Conservation (phyloP, 2,113 vertebrate genomes). For the Protobothrops flavoviridis region DNA sequence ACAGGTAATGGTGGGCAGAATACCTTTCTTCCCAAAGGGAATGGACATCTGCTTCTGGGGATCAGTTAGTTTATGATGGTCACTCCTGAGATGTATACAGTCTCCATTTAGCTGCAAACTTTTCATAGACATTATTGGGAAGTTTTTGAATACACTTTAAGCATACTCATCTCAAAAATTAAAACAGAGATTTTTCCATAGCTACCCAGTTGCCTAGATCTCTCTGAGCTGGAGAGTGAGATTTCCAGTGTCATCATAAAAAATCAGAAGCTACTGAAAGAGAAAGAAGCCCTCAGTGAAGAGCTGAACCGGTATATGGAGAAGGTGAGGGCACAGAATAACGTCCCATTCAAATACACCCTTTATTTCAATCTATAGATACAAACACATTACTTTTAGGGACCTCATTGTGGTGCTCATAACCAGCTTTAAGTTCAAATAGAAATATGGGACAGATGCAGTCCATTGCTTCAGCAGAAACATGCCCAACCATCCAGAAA, state of each 20-base stretch:
- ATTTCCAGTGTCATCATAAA: constrained; percentile 64
- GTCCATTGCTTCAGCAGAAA: background rate
- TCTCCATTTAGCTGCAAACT: background rate
- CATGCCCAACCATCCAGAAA: background rate
- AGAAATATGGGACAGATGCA: background rate
- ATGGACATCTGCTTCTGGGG: background rate
- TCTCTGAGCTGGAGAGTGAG: constrained; percentile 70
- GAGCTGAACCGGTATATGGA: constrained; percentile 74
- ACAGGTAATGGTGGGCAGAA: constrained; percentile 56
- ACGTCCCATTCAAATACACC: background rate
- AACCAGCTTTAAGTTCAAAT: background rate
- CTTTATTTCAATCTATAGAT: background rate
- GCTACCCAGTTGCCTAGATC: constrained; percentile 65
- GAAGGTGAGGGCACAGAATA: constrained; percentile 66
- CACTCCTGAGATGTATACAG: background rate
- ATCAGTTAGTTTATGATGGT: background rate
- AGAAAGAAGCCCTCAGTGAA: constrained; percentile 76
- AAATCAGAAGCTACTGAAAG: constrained; percentile 75
- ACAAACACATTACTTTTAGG: background rate
- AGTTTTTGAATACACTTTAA: background rate
- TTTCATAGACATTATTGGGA: background rate
- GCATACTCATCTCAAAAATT: background rate
- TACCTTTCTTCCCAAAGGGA: background rate
- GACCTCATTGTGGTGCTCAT: background rate
- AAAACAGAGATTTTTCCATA: constrained; percentile 49